These are phyloP conservation scores for Aphelenchoides besseyi DNA, from an alignment of 1,140 invertebrate species.

Conservation along the genomic window DNA sequence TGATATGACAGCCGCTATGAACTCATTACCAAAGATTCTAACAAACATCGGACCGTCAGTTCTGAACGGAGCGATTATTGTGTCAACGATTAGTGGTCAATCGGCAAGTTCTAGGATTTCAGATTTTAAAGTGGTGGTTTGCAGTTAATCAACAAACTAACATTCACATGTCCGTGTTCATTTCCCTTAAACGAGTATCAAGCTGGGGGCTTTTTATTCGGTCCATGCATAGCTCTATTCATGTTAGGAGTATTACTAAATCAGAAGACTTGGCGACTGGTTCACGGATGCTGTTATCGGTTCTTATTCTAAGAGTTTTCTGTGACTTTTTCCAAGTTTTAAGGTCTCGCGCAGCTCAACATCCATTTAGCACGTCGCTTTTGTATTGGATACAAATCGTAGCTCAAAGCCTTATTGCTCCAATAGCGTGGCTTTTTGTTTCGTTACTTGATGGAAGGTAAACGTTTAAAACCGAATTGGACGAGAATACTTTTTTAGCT, in stretches of 20 bases:
- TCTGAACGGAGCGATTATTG: conserved; percentile 55
- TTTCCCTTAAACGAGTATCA: conserved; percentile 52
- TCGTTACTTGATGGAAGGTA: conserved; percentile 50
- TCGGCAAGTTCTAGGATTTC: conserved; percentile 38
- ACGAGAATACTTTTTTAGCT: conserved; percentile 27
- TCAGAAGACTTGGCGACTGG: conserved; percentile 54
- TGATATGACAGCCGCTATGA: conserved; percentile 13
- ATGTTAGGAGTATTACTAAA: conserved; percentile 50
- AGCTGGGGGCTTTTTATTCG: conserved; percentile 47
- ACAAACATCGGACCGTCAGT: conserved; percentile 52
- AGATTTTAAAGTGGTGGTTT: conserved; percentile 17
- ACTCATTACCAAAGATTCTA: conserved; percentile 34
- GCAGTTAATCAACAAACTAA: conserved; percentile 51
- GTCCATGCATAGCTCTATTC: conserved; percentile 48
- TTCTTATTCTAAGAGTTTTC: background rate
- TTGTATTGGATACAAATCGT: conserved; percentile 54
- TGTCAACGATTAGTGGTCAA: conserved; percentile 57
- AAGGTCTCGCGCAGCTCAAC: conserved; percentile 38
- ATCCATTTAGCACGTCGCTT: conserved; percentile 46
- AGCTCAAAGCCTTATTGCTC: conserved; percentile 43
- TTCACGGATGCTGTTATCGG: conserved; percentile 56
- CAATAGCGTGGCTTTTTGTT: conserved; percentile 56
- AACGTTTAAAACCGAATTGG: conserved; percentile 22
- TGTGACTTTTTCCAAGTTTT: conserved; percentile 9
- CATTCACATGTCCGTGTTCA: conserved; percentile 54